Evolutionary conservation across 2,888 invertebrate species (phyloP).

Genomic region (Habroteleia sp.): DNA sequence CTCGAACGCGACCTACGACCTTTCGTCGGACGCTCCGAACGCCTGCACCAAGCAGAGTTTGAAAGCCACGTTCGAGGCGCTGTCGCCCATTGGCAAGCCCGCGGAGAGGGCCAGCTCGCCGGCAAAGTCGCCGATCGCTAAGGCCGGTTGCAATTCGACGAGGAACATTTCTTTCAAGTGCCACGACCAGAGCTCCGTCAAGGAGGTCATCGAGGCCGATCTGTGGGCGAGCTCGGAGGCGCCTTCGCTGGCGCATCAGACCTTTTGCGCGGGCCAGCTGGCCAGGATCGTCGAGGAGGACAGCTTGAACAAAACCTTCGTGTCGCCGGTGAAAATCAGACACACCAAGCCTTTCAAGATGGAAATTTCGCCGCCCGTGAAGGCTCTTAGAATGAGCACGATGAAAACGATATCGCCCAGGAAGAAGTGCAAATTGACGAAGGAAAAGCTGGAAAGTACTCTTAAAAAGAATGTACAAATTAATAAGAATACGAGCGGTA

Average conservation of each 20-base stretch:
- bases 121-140: background rate
- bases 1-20: conserved; percentile 66
- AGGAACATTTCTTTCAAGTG: too few species aligned
- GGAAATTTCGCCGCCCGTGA: conserved; percentile 69
- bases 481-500: conserved; percentile 65
- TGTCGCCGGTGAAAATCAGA: conserved; percentile 16
- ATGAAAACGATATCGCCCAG: conserved; percentile 65
- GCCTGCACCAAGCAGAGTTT: conserved; percentile 52
- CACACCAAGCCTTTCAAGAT: conserved; percentile 47
- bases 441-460: conserved; percentile 66
- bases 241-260: conserved; percentile 1
- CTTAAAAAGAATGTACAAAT: conserved; percentile 68
- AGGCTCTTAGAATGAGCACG: conserved; percentile 20
- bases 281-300: conserved; percentile 60
- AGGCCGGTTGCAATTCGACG: background rate
- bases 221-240: conserved; percentile 70
- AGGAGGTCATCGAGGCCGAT: conserved; percentile 74
- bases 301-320: conserved; percentile 24
- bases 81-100: conserved; percentile 47
- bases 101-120: too few species aligned
- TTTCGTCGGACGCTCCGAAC: conserved; percentile 63
- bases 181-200: conserved; percentile 67
- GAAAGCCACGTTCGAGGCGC: conserved; percentile 61
- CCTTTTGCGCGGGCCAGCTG: conserved; percentile 45
- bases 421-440: conserved; percentile 68